Percentiles rank a stretch among this genome's conserved stretches.
Evolutionary conservation across 2,113 vertebrate species (phyloP).

Genomic region (Herpailurus yagouaroundi): DNA sequence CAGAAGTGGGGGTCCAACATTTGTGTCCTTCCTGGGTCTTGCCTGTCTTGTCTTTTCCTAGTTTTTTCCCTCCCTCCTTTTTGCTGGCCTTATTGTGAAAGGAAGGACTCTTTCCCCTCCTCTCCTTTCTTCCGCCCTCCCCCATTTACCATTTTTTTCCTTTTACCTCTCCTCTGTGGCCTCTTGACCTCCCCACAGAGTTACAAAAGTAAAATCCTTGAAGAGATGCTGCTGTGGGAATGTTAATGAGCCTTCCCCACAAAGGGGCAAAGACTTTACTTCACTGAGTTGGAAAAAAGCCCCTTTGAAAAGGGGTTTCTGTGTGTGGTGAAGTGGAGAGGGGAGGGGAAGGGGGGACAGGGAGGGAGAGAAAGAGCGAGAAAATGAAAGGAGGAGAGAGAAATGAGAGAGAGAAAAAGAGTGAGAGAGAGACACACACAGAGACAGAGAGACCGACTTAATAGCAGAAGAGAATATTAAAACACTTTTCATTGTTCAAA

Average conservation of each 20-base stretch:
- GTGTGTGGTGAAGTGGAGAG: constrained; percentile 82
- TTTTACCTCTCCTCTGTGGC: constrained; percentile 83
- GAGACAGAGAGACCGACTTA: background rate
- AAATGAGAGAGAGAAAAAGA: background rate
- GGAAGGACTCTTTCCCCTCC: constrained; percentile 76
- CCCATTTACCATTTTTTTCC: constrained; percentile 83
- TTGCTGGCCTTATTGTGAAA: constrained; percentile 64
- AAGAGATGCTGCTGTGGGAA: constrained; percentile 82
- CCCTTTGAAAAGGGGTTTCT: constrained; percentile 92
- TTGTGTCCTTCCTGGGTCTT: constrained; percentile 50
- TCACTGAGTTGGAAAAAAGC: constrained; percentile 84
- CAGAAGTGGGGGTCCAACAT: constrained; percentile 5
- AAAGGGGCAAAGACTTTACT: constrained; percentile 84
- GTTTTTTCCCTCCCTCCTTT: constrained; percentile 45
- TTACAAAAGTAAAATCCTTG: constrained; percentile 85
- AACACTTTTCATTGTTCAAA: constrained; percentile 12
- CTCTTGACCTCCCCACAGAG: constrained; percentile 83
- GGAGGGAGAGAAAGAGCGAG: background rate
- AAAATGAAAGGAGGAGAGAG: constrained; percentile 19
- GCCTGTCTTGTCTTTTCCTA: constrained; percentile 63
- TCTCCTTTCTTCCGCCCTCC: constrained; percentile 73
- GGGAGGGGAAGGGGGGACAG: constrained; percentile 54
- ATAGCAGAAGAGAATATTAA: constrained; percentile 43
- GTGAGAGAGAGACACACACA: background rate
- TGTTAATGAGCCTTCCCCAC: constrained; percentile 85